Evolutionary conservation across 2,797 vertebrate species (phyloP).

Genomic region (Cryptoprocta ferox): DNA sequence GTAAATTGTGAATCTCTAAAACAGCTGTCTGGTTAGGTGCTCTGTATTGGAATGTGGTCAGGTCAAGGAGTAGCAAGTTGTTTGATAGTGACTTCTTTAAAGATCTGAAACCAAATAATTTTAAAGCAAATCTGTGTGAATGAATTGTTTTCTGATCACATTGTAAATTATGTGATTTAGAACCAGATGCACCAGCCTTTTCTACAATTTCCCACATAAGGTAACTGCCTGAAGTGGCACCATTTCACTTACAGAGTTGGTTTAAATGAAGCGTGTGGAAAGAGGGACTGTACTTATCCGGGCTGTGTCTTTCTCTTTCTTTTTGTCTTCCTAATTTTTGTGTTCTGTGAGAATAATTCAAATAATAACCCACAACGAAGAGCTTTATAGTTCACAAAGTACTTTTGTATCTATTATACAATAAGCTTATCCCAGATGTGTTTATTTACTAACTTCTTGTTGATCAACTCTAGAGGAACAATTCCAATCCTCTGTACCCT

Average conservation of each 20-base stretch:
- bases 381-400: neutral
- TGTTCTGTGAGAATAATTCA: neutral
- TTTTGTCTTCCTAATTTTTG: neutral
- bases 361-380: neutral
- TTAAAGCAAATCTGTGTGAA: neutral
- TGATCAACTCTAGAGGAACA: neutral
- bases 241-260: neutral
- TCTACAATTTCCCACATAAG: neutral
- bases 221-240: neutral
- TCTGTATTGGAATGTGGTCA: neutral
- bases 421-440: too few relatives aligned
- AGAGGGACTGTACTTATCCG: neutral
- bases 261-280: neutral
- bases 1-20: neutral
- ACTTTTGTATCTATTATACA: neutral
- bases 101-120: conserved; percentile 40
- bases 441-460: neutral
- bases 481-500: neutral
- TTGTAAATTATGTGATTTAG: conserved; percentile 1
- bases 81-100: neutral
- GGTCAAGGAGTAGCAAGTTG: neutral
- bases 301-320: neutral
- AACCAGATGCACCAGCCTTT: neutral
- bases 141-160: neutral
- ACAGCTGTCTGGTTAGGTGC: neutral